Evolutionary conservation across 2,113 vertebrate genomes (phyloP).

Genomic region (Suncus etruscus): DNA sequence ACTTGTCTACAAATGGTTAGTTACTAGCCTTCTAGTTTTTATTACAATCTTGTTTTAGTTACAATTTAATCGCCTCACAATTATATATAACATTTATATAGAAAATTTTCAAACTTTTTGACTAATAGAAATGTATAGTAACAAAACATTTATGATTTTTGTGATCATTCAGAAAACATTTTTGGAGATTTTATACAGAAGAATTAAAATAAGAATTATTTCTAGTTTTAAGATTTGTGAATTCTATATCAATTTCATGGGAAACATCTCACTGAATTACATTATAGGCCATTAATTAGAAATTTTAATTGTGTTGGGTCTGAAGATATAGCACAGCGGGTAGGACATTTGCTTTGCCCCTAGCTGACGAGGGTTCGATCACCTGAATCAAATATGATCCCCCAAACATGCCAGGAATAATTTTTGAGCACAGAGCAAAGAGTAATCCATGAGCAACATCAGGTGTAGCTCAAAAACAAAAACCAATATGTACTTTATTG

Average conservation of each 20-base stretch:
- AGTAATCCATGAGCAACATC: too few species aligned
- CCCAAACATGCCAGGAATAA: too few species aligned
- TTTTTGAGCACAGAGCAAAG: too few species aligned
- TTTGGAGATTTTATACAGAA: neutral
- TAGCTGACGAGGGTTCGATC: too few species aligned
- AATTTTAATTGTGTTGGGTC: neutral
- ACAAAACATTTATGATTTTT: neutral
- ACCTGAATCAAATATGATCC: too few species aligned
- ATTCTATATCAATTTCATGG: neutral
- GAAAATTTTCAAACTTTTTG: slow-evolving; percentile 10
- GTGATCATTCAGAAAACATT: neutral
- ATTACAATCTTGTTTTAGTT: neutral
- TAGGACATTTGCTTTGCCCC: too few species aligned
- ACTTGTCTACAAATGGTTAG: neutral
- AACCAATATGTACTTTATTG: neutral
- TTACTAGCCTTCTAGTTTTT: slow-evolving; percentile 6
- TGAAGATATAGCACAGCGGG: too few species aligned
- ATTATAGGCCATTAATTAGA: neutral
- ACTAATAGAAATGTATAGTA: neutral
- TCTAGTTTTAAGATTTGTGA: slow-evolving; percentile 36
- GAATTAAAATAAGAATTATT: neutral
- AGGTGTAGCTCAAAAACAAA: too few species aligned
- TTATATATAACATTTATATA: neutral
- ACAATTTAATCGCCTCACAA: neutral
- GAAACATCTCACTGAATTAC: neutral